Evolutionary conservation across 2,888 invertebrate species (phyloP).

Genomic region (Volucella bombylans): DNA sequence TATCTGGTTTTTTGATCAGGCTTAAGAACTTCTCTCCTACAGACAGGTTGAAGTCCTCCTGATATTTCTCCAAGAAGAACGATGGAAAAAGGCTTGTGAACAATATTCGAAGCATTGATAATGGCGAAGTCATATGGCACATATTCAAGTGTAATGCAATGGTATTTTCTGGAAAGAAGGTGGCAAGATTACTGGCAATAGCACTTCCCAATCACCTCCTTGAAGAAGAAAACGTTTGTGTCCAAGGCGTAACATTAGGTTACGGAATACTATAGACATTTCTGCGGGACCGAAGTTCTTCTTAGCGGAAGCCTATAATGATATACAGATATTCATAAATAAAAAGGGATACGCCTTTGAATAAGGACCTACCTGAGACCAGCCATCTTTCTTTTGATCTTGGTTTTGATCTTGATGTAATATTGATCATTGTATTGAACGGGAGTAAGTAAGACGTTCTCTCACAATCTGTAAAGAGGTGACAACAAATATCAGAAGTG

Average conservation of each 20-base stretch:
- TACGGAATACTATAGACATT: constrained; percentile 85
- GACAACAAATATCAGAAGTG: too few species aligned
- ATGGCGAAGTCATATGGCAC: constrained; percentile 81
- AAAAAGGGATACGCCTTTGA: too few species aligned
- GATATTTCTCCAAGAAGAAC: constrained; percentile 84
- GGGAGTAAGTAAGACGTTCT: too few species aligned
- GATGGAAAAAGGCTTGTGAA: constrained; percentile 85
- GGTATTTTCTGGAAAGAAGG: constrained; percentile 85
- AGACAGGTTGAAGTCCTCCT: constrained; percentile 83
- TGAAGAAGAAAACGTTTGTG: constrained; percentile 87
- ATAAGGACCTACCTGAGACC: too few species aligned
- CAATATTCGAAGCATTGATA: constrained; percentile 80
- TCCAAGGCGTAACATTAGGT: constrained; percentile 87
- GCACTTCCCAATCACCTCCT: constrained; percentile 91
- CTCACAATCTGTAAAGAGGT: too few species aligned
- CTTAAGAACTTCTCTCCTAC: constrained; percentile 76
- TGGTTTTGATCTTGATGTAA: too few species aligned
- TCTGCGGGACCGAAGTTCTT: constrained; percentile 82
- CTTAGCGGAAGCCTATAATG: constrained; percentile 77
- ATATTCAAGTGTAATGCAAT: constrained; percentile 86
- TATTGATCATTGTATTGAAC: too few species aligned
- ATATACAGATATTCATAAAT: not conserved
- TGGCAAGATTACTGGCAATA: constrained; percentile 85
- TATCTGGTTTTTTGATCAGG: constrained; percentile 89
- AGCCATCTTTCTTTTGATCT: too few species aligned